These are phyloP conservation scores for Uria aalge DNA, from an alignment of 2,113 vertebrate genomes.

Conservation along the genomic window DNA sequence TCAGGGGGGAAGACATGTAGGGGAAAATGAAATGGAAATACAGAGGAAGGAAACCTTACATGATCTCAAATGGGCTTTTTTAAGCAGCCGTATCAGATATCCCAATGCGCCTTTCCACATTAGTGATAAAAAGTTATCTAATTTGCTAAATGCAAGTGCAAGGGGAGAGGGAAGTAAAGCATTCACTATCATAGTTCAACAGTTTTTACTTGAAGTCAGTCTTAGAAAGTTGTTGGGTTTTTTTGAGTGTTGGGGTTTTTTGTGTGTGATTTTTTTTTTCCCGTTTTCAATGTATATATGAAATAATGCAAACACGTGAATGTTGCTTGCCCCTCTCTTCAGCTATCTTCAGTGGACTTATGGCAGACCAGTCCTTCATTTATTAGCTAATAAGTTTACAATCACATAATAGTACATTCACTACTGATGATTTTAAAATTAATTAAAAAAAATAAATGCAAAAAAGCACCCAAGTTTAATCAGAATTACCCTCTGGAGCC, in stretches of 20 bases:
- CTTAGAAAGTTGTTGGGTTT: not conserved
- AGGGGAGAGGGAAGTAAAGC: not conserved
- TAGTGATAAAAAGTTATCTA: not conserved
- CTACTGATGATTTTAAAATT: not conserved
- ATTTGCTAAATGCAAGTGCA: not conserved
- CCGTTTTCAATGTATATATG: not conserved
- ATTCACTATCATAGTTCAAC: not conserved
- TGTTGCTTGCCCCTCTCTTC: not conserved
- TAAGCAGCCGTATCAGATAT: not conserved
- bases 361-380: not conserved
- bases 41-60: not conserved
- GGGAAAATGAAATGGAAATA: not conserved
- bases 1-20: fast-evolving
- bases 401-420: not conserved
- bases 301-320: not conserved
- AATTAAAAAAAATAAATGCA: not conserved
- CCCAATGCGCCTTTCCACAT: not conserved
- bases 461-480: not conserved
- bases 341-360: not conserved
- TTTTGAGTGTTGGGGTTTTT: not conserved
- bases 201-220: not conserved
- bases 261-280: not conserved
- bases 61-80: not conserved
- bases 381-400: not conserved
- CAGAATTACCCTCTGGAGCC: not conserved